Evolutionary conservation across 2,797 vertebrate species (phyloP).

Genomic region (Enteromius anoplus): DNA sequence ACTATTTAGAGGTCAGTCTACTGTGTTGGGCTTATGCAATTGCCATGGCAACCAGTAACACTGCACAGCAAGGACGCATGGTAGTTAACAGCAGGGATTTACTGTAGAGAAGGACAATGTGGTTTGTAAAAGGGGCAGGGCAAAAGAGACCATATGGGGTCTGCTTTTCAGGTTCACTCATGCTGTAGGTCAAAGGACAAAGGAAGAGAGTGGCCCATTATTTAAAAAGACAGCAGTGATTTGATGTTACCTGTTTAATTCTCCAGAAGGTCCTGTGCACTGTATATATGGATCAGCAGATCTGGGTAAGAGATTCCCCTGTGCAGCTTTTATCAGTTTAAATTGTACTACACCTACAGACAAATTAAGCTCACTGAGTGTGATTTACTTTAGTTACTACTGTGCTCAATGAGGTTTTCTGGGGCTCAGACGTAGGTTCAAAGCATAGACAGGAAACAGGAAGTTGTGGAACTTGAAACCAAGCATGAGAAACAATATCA

Average conservation of each 20-base stretch:
- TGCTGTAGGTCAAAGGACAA: slow-evolving; percentile 52
- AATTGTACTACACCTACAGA: too few relatives aligned
- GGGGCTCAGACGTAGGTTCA: slow-evolving; percentile 23
- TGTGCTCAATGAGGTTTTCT: slow-evolving; percentile 11
- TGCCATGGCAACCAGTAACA: slow-evolving; percentile 48
- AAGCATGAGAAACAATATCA: slow-evolving; percentile 35
- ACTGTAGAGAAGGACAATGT: slow-evolving; percentile 49
- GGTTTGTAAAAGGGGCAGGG: slow-evolving; percentile 22
- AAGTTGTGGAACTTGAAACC: slow-evolving; percentile 43
- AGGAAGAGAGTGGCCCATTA: slow-evolving; percentile 17
- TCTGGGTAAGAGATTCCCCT: neutral
- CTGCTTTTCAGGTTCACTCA: slow-evolving; percentile 45
- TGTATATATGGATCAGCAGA: neutral
- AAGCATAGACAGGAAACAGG: slow-evolving; percentile 50
- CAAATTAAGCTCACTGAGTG: neutral
- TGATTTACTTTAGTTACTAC: neutral
- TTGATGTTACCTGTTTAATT: slow-evolving; percentile 19
- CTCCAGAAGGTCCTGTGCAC: slow-evolving; percentile 8
- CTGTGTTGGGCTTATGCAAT: slow-evolving; percentile 38
- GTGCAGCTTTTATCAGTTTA: neutral
- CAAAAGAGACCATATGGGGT: slow-evolving; percentile 30
- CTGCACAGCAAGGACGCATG: slow-evolving; percentile 6
- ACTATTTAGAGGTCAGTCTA: slow-evolving; percentile 33
- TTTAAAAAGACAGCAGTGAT: neutral
- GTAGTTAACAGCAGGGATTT: slow-evolving; percentile 39